Conservation (phyloP, 2,888 invertebrate genomes). For the Drosophila acutilabella region DNA sequence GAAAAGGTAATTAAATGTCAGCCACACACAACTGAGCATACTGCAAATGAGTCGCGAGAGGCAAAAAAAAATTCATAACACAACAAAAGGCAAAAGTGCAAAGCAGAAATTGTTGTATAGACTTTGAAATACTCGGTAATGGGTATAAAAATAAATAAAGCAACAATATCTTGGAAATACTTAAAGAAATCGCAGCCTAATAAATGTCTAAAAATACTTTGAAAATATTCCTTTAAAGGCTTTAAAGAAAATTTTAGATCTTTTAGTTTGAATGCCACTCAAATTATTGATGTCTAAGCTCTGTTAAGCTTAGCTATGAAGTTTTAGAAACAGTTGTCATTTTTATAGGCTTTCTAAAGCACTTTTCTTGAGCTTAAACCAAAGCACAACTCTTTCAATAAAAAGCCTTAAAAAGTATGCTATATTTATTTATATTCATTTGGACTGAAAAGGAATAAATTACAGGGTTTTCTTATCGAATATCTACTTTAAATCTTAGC, state of each 20-base stretch:
- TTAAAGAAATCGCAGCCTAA: no score
- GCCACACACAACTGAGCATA: conserved; percentile 40
- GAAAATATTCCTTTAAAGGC: not conserved
- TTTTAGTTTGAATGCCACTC: no score
- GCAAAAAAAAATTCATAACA: conserved; percentile 48
- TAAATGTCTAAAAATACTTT: not conserved
- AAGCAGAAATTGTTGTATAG: not conserved
- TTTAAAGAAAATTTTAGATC: no score
- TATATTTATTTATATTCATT: not conserved
- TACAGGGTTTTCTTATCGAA: no score
- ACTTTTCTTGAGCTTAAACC: not conserved
- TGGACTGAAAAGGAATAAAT: not conserved
- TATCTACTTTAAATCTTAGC: no score
- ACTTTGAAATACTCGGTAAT: conserved; percentile 8
- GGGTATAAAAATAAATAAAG: no score
- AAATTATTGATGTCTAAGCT: no score
- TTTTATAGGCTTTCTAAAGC: no score
- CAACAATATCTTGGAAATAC: no score
- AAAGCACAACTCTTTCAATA: not conserved
- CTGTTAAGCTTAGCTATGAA: no score
- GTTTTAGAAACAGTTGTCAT: no score
- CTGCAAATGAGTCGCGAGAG: conserved; percentile 55
- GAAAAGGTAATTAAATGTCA: conserved; percentile 70
- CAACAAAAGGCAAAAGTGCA: conserved; percentile 14
- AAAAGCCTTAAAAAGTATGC: conserved; percentile 13